Percentiles rank a stretch among this genome's conserved stretches.
Conservation (phyloP, 2,113 vertebrate genomes). For the Indri indri region DNA sequence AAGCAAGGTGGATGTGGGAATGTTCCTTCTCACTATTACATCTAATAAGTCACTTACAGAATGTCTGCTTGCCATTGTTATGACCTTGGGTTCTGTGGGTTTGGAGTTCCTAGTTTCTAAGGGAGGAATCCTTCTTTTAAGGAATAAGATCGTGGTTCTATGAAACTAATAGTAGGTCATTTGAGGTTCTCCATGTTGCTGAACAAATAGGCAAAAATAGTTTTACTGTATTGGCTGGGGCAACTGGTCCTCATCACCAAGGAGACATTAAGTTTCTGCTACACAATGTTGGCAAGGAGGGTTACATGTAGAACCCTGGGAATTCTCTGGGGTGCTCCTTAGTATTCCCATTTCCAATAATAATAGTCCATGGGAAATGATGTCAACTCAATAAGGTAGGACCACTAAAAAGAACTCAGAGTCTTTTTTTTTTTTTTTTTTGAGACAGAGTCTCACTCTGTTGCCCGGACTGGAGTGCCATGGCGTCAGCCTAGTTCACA, state of each 20-base stretch:
- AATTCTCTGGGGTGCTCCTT: neutral
- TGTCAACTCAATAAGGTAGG: neutral
- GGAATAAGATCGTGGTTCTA: neutral
- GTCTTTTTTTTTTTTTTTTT: no score
- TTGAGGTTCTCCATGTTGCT: neutral
- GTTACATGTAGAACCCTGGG: neutral
- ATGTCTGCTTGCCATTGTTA: neutral
- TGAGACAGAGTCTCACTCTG: no score
- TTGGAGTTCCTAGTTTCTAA: neutral
- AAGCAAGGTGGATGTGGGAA: neutral
- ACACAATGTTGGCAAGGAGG: neutral
- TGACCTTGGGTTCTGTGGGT: neutral
- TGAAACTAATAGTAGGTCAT: neutral
- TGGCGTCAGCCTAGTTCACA: no score
- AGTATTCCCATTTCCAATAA: neutral
- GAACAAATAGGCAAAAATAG: neutral
- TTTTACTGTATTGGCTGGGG: neutral
- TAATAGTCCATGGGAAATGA: neutral
- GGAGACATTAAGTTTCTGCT: neutral
- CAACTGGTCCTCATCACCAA: neutral
- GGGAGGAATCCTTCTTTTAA: neutral
- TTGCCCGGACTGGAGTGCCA: no score
- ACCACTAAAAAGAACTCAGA: no score
- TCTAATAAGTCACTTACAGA: neutral
- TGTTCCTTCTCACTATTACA: neutral